Base-by-base conservation (phyloP, 2,888 invertebrate genomes). In the Ophioninae sp. region DNA sequence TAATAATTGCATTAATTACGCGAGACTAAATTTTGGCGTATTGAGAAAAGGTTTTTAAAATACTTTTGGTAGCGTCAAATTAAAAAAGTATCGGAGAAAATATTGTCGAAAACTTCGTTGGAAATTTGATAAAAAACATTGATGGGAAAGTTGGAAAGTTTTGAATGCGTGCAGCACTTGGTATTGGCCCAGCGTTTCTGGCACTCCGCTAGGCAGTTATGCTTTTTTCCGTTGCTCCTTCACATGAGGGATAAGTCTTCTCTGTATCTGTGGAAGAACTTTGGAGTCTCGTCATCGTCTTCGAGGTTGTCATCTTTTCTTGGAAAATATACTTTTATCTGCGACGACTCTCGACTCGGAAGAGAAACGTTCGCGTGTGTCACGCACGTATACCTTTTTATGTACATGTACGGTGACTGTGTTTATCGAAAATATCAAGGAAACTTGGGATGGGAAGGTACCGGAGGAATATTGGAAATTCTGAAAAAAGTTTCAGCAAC, bases 271-370 rank as follows among this genome's bases (percentile, higher is more conserved):
- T 56, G 44, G 30, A 30, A 51, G 39, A 58, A 30, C n/a, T 82
- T 59, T 67, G 51, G 30, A 39, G 59, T 30, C 68, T 78, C 63
- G 63, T 79, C 72, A 61, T 72, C 58, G 30, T 64, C 81, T 75
- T 71, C 75, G 64, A 67, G 63, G 78, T 79, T 81, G 75, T 85
- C 82, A 67, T 78, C 64, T 83, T 85, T 86, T 86, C 83, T 68
- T 58, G 65, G 85, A 87, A 88, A 83, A 83, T 85, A 81, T 85
- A 81, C 81, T 84, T 81, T 86, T 85, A 86, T 86, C 86, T 85
- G 80, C 51, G 51, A 78, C 69, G 81, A 78, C 65, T 83, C 83
- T 81, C 71, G 64, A 77, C 63, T 76, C 65, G 71, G 78, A 72
- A 59, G 73, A 77, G 86, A 82, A 83, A 79, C 82, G 85, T 80